phyloP scores from a whole-genome alignment of 2,113 vertebrate genomes.

The Cyanoderma ruficeps region DNA sequence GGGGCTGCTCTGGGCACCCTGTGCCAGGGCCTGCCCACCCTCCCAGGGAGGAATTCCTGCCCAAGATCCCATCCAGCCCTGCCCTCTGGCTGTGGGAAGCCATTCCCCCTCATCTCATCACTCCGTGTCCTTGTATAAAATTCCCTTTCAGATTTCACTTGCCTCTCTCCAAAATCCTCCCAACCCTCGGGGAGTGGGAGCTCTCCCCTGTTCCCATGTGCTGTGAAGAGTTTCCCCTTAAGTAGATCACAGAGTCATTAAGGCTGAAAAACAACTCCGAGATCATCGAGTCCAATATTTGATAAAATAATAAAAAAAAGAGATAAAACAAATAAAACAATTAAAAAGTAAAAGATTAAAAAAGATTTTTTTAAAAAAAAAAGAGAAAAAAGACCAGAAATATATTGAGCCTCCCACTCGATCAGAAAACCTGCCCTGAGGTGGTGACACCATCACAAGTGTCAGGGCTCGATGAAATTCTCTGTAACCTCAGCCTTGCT shows the following conservation, averaged over 20 bases:
- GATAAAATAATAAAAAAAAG: neutral
- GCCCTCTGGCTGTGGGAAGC: neutral
- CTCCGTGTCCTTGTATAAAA: neutral
- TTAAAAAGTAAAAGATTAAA: neutral
- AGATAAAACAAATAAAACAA: neutral
- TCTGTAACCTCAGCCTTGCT: neutral
- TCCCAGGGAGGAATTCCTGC: neutral
- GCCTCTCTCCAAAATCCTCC: neutral
- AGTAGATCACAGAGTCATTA: neutral
- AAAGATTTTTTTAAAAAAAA: neutral
- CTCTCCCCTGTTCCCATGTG: neutral
- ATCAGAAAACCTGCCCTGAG: neutral
- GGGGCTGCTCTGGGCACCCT: no score
- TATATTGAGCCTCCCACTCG: neutral
- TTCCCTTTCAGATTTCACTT: neutral
- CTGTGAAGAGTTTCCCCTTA: neutral
- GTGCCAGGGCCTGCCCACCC: neutral
- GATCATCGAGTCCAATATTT: neutral
- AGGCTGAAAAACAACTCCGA: neutral
- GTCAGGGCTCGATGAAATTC: neutral
- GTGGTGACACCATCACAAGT: neutral
- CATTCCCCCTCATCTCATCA: neutral
- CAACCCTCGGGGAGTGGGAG: neutral
- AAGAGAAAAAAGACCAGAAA: neutral
- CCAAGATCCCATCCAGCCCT: neutral